Conservation (phyloP, 37 sponge, comb jelly and placozoan genomes). For the Aplysina aerophoba region DNA sequence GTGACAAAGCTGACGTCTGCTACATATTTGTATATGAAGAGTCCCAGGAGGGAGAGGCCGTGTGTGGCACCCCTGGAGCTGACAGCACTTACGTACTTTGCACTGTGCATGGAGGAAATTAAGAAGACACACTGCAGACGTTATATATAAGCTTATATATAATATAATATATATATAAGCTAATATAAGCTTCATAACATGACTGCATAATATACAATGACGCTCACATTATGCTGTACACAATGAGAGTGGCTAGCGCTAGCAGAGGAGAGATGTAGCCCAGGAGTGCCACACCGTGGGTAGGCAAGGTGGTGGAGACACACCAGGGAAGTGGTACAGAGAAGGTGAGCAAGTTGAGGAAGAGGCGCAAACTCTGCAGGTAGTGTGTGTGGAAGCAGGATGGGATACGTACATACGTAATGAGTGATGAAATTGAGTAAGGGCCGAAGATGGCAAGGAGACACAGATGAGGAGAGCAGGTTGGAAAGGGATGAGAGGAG, state of each 20-base stretch:
- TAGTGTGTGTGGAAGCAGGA: no score
- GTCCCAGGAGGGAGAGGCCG: constrained; percentile 52
- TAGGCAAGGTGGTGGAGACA: constrained; percentile 24
- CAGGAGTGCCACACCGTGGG: constrained; percentile 62
- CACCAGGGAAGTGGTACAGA: constrained; percentile 72
- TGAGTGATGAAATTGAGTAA: no score
- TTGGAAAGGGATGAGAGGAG: no score
- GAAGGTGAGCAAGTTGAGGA: constrained; percentile 65
- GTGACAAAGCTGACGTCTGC: constrained; percentile 63
- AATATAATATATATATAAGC: no score
- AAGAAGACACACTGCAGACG: not conserved
- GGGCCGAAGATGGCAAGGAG: no score
- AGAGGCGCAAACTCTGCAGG: not conserved
- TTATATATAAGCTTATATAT: no score
- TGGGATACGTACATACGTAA: no score
- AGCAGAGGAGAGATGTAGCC: constrained; percentile 69
- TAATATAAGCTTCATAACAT: no score
- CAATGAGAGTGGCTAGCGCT: not conserved
- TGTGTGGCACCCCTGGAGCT: constrained; percentile 50
- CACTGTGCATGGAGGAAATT: constrained; percentile 34
- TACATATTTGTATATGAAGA: constrained; percentile 71
- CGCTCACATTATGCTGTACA: constrained; percentile 53
- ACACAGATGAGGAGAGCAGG: no score
- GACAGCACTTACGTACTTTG: constrained; percentile 37
- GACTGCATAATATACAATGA: no score